These are phyloP conservation scores for Phalacrocorax carbo DNA, from an alignment of 2,113 vertebrate genomes.

Conservation along the genomic window DNA sequence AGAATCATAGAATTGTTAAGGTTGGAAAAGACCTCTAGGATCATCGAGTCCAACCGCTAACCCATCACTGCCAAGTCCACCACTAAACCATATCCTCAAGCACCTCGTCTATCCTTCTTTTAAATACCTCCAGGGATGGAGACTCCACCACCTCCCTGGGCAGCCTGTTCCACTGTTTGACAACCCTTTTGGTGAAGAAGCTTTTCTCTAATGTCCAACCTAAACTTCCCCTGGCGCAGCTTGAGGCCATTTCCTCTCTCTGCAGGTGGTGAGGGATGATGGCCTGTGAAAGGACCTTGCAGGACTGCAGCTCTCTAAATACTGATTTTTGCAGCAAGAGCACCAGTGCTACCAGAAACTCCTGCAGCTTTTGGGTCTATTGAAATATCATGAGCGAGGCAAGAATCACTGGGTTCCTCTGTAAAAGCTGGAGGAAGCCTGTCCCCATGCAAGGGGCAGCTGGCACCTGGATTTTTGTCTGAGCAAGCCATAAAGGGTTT, in stretches of 20 bases:
- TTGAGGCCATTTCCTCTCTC: not conserved
- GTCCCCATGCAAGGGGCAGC: not conserved
- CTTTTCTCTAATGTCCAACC: too few relatives aligned
- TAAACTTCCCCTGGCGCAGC: too few relatives aligned
- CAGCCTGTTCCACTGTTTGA: too few relatives aligned
- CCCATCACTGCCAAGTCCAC: too few relatives aligned
- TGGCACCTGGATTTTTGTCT: not conserved
- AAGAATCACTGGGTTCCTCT: not conserved
- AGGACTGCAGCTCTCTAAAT: not conserved
- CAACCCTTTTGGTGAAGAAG: too few relatives aligned
- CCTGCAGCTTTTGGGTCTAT: not conserved
- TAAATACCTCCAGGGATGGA: too few relatives aligned
- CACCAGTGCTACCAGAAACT: accelerated
- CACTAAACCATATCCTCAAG: too few relatives aligned
- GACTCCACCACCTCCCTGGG: too few relatives aligned
- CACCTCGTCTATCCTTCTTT: too few relatives aligned
- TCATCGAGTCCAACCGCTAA: too few relatives aligned
- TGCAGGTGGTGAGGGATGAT: not conserved
- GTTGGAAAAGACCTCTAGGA: too few relatives aligned
- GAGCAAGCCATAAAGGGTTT: not conserved
- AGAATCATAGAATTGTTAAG: too few relatives aligned
- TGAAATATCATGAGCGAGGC: not conserved
- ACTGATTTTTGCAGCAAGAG: not conserved
- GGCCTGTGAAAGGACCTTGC: not conserved
- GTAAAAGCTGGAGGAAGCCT: not conserved